Evolutionary conservation across 2,888 invertebrate species (phyloP), one percentile per base, ranked within the genome.

Genomic region (Agrotis puta): DNA sequence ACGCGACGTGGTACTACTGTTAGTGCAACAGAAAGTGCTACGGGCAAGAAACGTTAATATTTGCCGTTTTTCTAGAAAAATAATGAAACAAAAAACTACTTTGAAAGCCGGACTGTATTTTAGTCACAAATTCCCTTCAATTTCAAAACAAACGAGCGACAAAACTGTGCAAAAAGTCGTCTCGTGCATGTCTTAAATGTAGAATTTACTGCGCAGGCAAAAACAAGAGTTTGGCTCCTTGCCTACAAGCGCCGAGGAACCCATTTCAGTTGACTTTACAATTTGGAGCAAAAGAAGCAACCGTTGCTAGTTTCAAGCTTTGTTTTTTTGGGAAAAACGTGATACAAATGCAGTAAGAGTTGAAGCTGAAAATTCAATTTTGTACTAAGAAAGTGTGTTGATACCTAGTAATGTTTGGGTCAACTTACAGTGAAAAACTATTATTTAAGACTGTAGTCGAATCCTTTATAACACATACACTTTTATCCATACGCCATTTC

Each of bases 201-300:
- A 64, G 68, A 81, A 81, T 79, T 79, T 81, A 81, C 77, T 71
- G 71, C 68, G 22, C 51, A 59, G 5, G 77, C 64, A 64, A 80
- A 81, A 79, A 77, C 72, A 69, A 68, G 48, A 51, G n/a, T 51
- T 81, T 79, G 79, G 79, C 79, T 79, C 82, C 20, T 50, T 79
- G 79, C 79, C 79, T 81, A 56, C 78, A 63, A 68, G 64, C 58
- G 64, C 62, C 54, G 33, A 54, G 66, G 27, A 68, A 58, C 43
- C 71, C 58, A 81, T 68, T 79, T 71, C 77, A 68, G 82, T 71
- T 59, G 81, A 71, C 67, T 79, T 62, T 71, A 68, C 77, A 77
- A 71, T 67, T 79, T 81, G 45, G 48, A 66, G 64, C 64, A 65
- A 81, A 79, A 77, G 50, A 51, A 63, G 47, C 58, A 51, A 80